Evolutionary conservation across 1,140 invertebrate species (phyloP).

Genomic region (Carposina sasakii): DNA sequence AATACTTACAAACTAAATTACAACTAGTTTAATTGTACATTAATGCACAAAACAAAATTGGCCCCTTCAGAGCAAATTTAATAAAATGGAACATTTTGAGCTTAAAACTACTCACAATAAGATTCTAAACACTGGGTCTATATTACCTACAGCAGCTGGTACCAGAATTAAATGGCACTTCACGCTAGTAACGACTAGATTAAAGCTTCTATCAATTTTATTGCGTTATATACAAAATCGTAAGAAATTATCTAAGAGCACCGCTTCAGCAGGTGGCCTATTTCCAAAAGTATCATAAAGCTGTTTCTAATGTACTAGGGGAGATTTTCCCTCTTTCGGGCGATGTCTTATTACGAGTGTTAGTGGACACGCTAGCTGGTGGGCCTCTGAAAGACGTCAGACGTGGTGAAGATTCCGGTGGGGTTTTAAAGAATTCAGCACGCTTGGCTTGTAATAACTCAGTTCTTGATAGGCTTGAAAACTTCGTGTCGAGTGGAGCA

Average conservation of each 20-base stretch:
- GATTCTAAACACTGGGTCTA: slow-evolving; percentile 36
- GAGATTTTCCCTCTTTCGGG: slow-evolving; percentile 52
- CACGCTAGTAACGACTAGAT: slow-evolving; percentile 68
- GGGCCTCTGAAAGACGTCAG: slow-evolving; percentile 55
- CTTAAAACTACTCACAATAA: slow-evolving; percentile 29
- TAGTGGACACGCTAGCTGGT: slow-evolving; percentile 23
- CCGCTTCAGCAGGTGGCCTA: too few species aligned
- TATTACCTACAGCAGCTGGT: slow-evolving; percentile 28
- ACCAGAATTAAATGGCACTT: slow-evolving; percentile 55
- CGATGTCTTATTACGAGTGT: slow-evolving; percentile 36
- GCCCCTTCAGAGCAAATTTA: slow-evolving; percentile 55
- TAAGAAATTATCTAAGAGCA: slow-evolving; percentile 41
- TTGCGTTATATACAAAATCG: slow-evolving; percentile 40
- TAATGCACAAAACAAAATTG: slow-evolving; percentile 54
- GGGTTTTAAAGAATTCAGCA: slow-evolving; percentile 69
- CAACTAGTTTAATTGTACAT: slow-evolving; percentile 30
- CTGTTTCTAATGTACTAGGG: slow-evolving; percentile 74
- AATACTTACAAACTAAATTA: slow-evolving; percentile 59
- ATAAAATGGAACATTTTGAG: slow-evolving; percentile 32
- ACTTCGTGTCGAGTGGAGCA: slow-evolving; percentile 47
- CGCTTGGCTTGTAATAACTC: slow-evolving; percentile 73
- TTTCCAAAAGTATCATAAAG: slow-evolving; percentile 69
- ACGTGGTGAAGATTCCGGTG: slow-evolving; percentile 41
- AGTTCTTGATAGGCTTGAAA: slow-evolving; percentile 52
- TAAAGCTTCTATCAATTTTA: slow-evolving; percentile 66